phyloP scores from a whole-genome alignment of 1,140 invertebrate genomes.

The Pseudomyrmex dendroicus region DNA sequence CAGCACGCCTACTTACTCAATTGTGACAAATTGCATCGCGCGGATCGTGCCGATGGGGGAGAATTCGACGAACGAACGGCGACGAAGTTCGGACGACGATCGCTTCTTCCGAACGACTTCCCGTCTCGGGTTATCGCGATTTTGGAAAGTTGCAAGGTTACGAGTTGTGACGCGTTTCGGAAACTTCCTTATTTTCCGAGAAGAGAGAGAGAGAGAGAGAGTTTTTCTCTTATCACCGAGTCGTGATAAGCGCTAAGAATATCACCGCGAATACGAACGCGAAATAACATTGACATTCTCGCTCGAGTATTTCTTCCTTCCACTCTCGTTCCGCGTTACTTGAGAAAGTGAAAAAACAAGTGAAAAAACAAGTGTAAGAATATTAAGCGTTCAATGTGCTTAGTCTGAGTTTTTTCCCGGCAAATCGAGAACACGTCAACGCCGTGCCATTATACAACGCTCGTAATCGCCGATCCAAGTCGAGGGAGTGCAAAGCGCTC shows the following conservation, averaged over 20 bases:
- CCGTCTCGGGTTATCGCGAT: background rate
- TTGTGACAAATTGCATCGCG: constrained; percentile 26
- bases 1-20: constrained; percentile 11
- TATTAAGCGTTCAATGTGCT: background rate
- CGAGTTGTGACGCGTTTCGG: background rate
- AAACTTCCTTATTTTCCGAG: background rate
- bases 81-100: background rate
- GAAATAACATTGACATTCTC: background rate
- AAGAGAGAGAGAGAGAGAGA: too few relatives aligned
- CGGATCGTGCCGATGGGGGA: background rate
- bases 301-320: too few relatives aligned
- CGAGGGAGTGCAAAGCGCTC: background rate
- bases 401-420: background rate
- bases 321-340: too few relatives aligned
- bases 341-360: too few relatives aligned
- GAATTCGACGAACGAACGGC: background rate
- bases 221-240: too few relatives aligned
- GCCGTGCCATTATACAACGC: background rate
- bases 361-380: too few relatives aligned
- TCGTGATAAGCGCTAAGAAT: too few relatives aligned
- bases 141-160: constrained; percentile 16
- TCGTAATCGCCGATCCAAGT: background rate
- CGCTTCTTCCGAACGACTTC: constrained; percentile 17
- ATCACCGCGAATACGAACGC: too few relatives aligned
- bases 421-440: background rate